A percentile compares a stretch with the other conserved stretches of the same genome.
phyloP scores from a whole-genome alignment of 2,888 invertebrate species.

The Drosophila quinaria region DNA sequence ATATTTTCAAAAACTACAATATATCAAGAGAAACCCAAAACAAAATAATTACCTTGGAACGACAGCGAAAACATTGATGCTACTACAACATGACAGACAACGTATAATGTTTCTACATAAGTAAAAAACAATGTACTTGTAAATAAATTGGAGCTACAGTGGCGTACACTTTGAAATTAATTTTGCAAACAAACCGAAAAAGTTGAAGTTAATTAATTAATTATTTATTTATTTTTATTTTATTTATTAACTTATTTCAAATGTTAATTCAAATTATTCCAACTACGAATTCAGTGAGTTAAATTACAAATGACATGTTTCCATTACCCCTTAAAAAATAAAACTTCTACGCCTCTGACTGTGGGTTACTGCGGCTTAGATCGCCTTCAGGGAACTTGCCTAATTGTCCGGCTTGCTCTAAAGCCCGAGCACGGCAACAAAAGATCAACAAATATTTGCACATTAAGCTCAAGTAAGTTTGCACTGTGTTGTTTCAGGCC shows the following conservation, averaged over 20 bases:
- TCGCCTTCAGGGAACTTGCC: constrained; percentile 23
- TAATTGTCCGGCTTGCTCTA: constrained; percentile 50
- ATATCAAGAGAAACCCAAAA: constrained; percentile 42
- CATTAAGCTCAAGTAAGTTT: constrained; percentile 63
- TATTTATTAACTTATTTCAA: no score
- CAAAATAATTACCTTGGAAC: constrained; percentile 70
- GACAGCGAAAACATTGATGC: constrained; percentile 62
- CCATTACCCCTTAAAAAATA: neutral
- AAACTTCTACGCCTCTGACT: constrained; percentile 17
- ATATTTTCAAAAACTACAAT: constrained; percentile 47
- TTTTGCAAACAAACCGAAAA: neutral
- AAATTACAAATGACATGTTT: neutral
- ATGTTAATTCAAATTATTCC: neutral
- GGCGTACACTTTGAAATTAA: constrained; percentile 35
- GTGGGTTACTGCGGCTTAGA: constrained; percentile 23
- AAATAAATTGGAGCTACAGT: constrained; percentile 61
- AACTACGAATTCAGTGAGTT: neutral
- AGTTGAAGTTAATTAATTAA: no score
- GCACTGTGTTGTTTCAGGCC: constrained; percentile 41
- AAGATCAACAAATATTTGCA: constrained; percentile 68
- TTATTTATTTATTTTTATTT: no score
- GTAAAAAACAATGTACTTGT: constrained; percentile 34
- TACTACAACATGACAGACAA: constrained; percentile 61
- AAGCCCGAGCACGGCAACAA: constrained; percentile 27
- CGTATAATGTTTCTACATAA: constrained; percentile 40